Evolutionary conservation across 2,797 vertebrate genomes (phyloP), one percentile per base, ranked within the genome.

Genomic region (Chloroceryle amazona): DNA sequence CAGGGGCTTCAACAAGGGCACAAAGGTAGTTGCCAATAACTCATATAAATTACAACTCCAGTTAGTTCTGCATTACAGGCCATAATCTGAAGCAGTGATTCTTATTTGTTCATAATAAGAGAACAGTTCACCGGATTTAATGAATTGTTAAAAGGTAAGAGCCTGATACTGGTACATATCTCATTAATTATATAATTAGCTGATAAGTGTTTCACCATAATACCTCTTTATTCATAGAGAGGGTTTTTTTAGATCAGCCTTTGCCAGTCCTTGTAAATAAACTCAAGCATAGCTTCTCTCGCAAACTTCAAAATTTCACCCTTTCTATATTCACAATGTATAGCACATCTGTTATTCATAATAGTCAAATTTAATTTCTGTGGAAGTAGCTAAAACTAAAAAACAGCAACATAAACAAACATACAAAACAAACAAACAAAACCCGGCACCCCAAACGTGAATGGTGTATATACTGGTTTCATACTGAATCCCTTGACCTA

Each of bases 371-470:
- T 41, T 60, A 6, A 55, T 90, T 83, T 68, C 39, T 67, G 10
- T 41, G 51, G 22, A 88, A 85, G 54, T 2, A 90, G 25, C 28
- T 67, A 41, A 87, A 94, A 65, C 17, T 52, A 25, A 18, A 54
- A 12, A 25, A 6, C 9, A 65, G 11, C 19, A 52, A 57, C 12
- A 37, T 49, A 12, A 58, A 81, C 66, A 78, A 0, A 0, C 1
- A 1, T 19, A 25, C 4, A 13, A 58, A 89, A 35, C 13, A 41
- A 78, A 15, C 8, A 66, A 66, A 46, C 37, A 58, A 58, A 68
- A 52, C 6, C 0, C 5, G 7, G 9, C 9, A 21, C 52, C 13
- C 11, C 29, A 72, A n/a, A 72, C 6, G 14, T 6, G 19, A 70
- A 13, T 9, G 15, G 3, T 1, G 0, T 16, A 3, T 42, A 6